A percentile compares a stretch with the other conserved stretches of the same genome.
Evolutionary conservation across 1,140 invertebrate genomes (phyloP).

Genomic region (Temnothorax nylanderi): DNA sequence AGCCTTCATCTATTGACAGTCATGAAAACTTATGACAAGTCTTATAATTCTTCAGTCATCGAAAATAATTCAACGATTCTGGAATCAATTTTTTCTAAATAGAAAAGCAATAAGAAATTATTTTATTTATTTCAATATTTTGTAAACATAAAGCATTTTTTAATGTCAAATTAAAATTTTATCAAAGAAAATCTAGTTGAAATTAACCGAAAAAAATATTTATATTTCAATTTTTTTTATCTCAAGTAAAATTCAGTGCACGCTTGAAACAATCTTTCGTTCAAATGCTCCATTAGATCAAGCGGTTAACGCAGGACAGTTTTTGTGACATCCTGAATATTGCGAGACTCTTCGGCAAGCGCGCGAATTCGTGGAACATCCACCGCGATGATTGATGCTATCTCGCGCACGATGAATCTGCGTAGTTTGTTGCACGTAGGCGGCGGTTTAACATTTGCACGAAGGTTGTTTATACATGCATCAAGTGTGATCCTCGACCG

Average conservation of each 20-base stretch:
- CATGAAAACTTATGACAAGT: neutral
- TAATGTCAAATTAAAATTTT: neutral
- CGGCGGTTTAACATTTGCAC: constrained; percentile 30
- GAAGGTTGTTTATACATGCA: constrained; percentile 34
- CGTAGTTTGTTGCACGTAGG: constrained; percentile 31
- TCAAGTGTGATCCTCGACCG: constrained; percentile 11
- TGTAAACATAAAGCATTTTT: neutral
- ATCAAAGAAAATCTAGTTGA: neutral
- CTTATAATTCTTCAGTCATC: neutral
- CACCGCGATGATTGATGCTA: constrained; percentile 37
- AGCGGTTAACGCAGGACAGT: neutral
- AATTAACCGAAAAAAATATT: neutral
- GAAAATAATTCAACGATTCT: neutral
- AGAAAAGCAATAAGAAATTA: neutral
- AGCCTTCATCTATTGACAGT: neutral
- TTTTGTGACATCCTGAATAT: constrained; percentile 1
- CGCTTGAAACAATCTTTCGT: neutral
- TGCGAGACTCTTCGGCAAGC: constrained; percentile 21
- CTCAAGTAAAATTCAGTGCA: neutral
- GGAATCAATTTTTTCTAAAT: neutral
- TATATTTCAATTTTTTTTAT: neutral
- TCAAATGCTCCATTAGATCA: neutral
- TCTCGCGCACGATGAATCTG: constrained; percentile 16
- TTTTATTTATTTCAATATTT: neutral
- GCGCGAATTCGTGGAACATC: constrained; percentile 32